Evolutionary conservation across 2,888 invertebrate species (phyloP).

Genomic region (Tachina lurida): DNA sequence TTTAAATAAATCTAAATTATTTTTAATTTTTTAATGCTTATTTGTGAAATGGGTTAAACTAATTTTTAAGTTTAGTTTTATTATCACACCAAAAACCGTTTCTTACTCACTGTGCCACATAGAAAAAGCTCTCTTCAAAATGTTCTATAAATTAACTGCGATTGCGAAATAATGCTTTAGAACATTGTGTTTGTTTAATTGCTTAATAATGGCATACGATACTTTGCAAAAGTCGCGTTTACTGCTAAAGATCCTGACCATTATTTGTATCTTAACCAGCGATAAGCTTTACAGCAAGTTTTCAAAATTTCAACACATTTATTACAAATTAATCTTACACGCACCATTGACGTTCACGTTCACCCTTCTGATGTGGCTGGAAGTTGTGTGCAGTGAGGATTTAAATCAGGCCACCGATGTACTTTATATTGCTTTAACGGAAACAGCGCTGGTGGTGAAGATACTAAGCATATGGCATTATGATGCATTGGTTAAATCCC

Average conservation of each 20-base stretch:
- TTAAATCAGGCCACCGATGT: constrained; percentile 77
- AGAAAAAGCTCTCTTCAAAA: not conserved
- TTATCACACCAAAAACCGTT: no score
- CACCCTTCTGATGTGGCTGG: constrained; percentile 77
- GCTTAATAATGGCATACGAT: constrained; percentile 50
- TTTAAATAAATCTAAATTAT: no score
- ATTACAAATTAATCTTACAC: constrained; percentile 73
- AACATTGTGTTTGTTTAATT: not conserved
- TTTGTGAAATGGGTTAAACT: no score
- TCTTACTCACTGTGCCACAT: not conserved
- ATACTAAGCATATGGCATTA: constrained; percentile 77
- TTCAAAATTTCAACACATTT: constrained; percentile 16
- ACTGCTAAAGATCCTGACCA: constrained; percentile 31
- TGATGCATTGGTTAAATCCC: constrained; percentile 66
- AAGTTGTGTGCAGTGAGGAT: constrained; percentile 75
- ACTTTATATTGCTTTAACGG: constrained; percentile 78
- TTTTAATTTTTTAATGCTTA: no score
- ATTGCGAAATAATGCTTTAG: not conserved
- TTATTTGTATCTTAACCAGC: constrained; percentile 47
- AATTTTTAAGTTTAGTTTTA: no score
- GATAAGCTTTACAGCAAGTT: constrained; percentile 27
- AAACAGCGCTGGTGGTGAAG: constrained; percentile 76
- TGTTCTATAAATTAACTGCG: constrained; percentile 14
- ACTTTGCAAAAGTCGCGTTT: constrained; percentile 52
- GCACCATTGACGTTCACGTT: constrained; percentile 74